phyloP scores from a whole-genome alignment of 2,888 invertebrate genomes.

The Polymixis lichenea region DNA sequence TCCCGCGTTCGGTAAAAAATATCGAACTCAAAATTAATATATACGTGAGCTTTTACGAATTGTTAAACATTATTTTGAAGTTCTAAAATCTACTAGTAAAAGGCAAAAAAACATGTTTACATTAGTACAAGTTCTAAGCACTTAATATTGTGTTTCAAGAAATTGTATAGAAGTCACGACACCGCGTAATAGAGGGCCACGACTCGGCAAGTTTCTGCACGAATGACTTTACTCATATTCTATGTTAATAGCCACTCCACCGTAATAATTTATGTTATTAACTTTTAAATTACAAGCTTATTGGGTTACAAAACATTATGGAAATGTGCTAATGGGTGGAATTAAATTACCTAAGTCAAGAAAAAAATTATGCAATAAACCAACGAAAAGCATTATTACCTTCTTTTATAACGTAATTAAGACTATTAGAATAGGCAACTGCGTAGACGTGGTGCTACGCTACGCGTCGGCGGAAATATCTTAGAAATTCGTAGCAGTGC shows the following conservation, averaged over 20 bases:
- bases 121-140: slow-evolving; percentile 27
- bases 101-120: background rate
- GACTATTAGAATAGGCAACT: background rate
- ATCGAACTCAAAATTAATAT: no score
- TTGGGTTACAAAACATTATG: slow-evolving; percentile 40
- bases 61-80: background rate
- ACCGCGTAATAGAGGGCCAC: slow-evolving; percentile 48
- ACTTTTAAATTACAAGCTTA: slow-evolving; percentile 53
- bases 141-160: slow-evolving; percentile 48
- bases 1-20: background rate
- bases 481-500: background rate
- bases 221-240: slow-evolving; percentile 68
- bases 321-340: slow-evolving; percentile 10
- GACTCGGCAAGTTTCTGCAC: slow-evolving; percentile 63
- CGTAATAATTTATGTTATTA: slow-evolving; percentile 47
- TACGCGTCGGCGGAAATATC: background rate
- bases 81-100: background rate
- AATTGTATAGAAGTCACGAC: slow-evolving; percentile 62
- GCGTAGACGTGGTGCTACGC: background rate
- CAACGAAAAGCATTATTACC: no score
- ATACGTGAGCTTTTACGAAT: background rate
- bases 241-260: slow-evolving; percentile 61
- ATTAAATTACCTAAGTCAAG: background rate
- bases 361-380: slow-evolving; percentile 1
- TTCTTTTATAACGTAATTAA: background rate